Base-by-base conservation (phyloP, 2,888 invertebrate genomes). In the Gnatocerus cornutus region DNA sequence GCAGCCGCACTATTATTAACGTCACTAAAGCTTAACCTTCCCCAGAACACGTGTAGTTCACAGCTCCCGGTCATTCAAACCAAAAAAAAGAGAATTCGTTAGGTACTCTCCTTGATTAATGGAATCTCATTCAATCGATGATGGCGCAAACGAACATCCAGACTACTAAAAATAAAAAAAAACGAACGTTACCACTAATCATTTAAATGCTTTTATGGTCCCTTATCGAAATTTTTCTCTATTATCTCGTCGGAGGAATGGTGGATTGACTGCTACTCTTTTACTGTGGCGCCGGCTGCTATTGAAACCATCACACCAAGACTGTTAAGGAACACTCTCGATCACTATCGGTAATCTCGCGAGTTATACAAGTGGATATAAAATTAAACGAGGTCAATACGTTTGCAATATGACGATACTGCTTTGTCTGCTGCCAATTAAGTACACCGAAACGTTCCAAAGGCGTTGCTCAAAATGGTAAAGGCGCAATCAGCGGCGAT, bases 1-100 rank as follows among this genome's bases (percentile, higher is more conserved):
- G 71, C 64, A 66, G 69, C 75, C 74, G 75, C 74, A 67, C 73
- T 71, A 64, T 75, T 73, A 75, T 75, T 75, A 75, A 67, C 67
- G 69, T 69, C 69, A 72, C 70, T 69, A 73, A 71, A 71, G 71
- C 69, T 63, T 68, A 65, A 55, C 62, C 71, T 59, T 59, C 65
- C 43, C 66, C 27, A 13, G 69, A 71, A 73, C 73, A 73, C 71
- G 70, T 73, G 69, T 61, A 59, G 48, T 48, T 48, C 59, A 13
- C 46, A 37, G 68, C 68, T 68, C 30, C 48, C 12, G 46, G 58
- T 39, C 50, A 67, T 41, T 48, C 12, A 13, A 12, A 61, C 48
- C 46, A 61, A 50, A 58, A 21, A 21, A 52, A 68, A 55, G 37
- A 46, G 29, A 56, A 55, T 62, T 68, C 52, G 50, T 61, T 59